A percentile compares a stretch with the other conserved stretches of the same genome.
These are phyloP conservation scores for Diprion similis DNA, from an alignment of 1,140 invertebrate species.

Conservation along the genomic window DNA sequence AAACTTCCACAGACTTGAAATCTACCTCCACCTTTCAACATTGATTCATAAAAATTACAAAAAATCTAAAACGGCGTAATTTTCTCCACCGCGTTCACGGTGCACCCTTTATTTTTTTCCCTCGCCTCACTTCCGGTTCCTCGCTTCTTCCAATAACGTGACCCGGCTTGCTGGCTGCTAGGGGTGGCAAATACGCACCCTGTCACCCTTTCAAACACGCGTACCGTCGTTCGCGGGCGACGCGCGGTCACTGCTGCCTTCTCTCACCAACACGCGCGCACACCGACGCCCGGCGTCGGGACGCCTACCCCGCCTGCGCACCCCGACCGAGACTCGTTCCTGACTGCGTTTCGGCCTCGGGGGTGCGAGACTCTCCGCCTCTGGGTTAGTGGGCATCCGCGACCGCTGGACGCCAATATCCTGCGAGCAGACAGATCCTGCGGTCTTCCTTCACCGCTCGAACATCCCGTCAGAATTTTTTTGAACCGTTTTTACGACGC, in stretches of 20 bases:
- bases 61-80: not conserved
- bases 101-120: not conserved
- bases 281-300: conserved; percentile 12
- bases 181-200: too few relatives aligned
- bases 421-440: not conserved
- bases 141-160: too few relatives aligned
- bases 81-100: too few relatives aligned
- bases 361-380: not conserved
- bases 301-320: not conserved
- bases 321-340: not conserved
- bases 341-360: not conserved
- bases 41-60: not conserved
- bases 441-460: not conserved
- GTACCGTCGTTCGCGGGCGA: conserved; percentile 59
- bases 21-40: not conserved
- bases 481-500: too few relatives aligned
- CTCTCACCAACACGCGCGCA: not conserved
- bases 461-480: not conserved
- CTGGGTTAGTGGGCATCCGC: conserved; percentile 1
- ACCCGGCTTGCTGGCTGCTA: too few relatives aligned
- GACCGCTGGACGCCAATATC: conserved; percentile 1
- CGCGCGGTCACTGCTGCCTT: conserved; percentile 55
- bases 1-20: not conserved
- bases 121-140: too few relatives aligned
- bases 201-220: conserved; percentile 35